phyloP scores from a whole-genome alignment of 2,888 invertebrate species.

The Melitaea athalia region DNA sequence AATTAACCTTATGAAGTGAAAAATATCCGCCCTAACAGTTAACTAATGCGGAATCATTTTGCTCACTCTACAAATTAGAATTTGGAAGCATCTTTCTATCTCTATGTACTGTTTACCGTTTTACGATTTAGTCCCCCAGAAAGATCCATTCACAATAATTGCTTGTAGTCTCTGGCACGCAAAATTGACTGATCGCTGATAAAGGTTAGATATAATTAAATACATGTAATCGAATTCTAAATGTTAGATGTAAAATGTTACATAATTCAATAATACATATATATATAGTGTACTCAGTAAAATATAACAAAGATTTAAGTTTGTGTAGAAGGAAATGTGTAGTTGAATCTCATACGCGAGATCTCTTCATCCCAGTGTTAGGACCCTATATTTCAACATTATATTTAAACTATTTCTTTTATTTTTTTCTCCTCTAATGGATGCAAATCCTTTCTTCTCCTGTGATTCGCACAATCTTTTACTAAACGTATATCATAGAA shows the following conservation, averaged over 20 bases:
- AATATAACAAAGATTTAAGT: slow-evolving; percentile 40
- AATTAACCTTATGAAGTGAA: slow-evolving; percentile 39
- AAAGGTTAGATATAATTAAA: slow-evolving; percentile 36
- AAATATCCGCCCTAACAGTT: slow-evolving; percentile 45
- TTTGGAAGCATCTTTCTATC: slow-evolving; percentile 37
- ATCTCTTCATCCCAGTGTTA: slow-evolving; percentile 26
- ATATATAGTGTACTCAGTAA: slow-evolving; percentile 34
- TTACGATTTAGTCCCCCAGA: slow-evolving; percentile 31
- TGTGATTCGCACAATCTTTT: slow-evolving; percentile 34
- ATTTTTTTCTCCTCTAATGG: slow-evolving; percentile 5
- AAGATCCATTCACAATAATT: slow-evolving; percentile 28
- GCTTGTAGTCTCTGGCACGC: slow-evolving; percentile 35
- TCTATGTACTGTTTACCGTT: slow-evolving; percentile 31
- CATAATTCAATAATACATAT: slow-evolving; percentile 33
- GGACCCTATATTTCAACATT: not conserved
- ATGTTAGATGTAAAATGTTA: slow-evolving; percentile 45
- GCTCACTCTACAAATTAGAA: slow-evolving; percentile 41
- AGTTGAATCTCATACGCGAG: slow-evolving; percentile 51
- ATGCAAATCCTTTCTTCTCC: slow-evolving; percentile 27
- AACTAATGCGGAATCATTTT: slow-evolving; percentile 44
- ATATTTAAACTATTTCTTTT: slow-evolving; percentile 9
- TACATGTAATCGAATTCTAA: slow-evolving; percentile 46
- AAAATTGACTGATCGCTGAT: slow-evolving; percentile 45
- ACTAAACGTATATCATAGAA: slow-evolving; percentile 23
- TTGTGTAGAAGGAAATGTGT: slow-evolving; percentile 46